Base-by-base conservation (phyloP, 1,140 invertebrate genomes). In the Trachelipus rathkii region DNA sequence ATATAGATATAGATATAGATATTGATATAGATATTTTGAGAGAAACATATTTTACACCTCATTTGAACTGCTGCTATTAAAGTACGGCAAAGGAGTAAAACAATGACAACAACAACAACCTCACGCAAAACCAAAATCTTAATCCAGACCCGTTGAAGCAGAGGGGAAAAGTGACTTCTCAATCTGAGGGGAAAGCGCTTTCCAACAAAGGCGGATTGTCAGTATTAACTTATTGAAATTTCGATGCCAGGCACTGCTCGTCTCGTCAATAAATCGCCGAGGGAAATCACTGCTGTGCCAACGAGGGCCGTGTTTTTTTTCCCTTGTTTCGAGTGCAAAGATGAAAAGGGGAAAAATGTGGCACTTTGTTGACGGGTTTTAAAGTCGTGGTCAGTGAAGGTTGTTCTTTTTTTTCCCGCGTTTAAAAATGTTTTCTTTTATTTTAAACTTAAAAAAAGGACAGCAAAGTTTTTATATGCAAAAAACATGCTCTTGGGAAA, bases 221-320 rank as follows among this genome's bases (percentile, higher is more conserved):
- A 60, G 50, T 60, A 60, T 60, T 60, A 60, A 60, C 50, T 60
- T 60, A 60, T 60, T 60, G 50, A 60, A 60, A 60, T 60, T 60
- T 60, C 19, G 50, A 60, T 19, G 50, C 19, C 50, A 60, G 50
- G 50, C 50, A 13, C 33, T 33, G 33, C 33, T 33, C 33, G 33
- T 33, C 50, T 60, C 50, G 50, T 60, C 50, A 60, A 60, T 60
- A 60, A 13, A 60, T 60, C 50, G 50, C 19, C 50, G 50, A 60
- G 50, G 50, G 50, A 60, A 60, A 60, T 60, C 50, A 19, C 50
- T 19, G 50, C 50, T 60, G 50, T 60, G 11, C 50, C 50, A 60
- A 60, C 11, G 50, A 60, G 50, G 50, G 50, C 11, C 33, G 33
- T 33, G 33, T 1, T 33, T 33, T 33, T 33, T 33, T n/a, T n/a